phyloP scores from a whole-genome alignment of 2,797 vertebrate species.

The Pipistrellus pygmaeus region DNA sequence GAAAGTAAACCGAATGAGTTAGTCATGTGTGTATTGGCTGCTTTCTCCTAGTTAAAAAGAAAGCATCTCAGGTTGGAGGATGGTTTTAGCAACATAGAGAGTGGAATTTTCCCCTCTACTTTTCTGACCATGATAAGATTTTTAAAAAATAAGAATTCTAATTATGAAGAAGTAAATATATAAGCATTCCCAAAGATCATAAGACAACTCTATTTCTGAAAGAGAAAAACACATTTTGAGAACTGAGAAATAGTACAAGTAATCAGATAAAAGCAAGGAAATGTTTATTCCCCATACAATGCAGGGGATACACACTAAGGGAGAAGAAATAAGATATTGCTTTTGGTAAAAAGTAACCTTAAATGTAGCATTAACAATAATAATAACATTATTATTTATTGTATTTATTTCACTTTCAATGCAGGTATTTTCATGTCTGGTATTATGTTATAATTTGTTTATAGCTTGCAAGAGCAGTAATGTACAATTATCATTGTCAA shows the following conservation, averaged over 20 bases:
- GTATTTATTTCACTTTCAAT: neutral
- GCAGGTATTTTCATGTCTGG: neutral
- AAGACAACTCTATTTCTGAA: slow-evolving; percentile 38
- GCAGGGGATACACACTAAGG: neutral
- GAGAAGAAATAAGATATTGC: neutral
- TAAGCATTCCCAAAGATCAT: slow-evolving; percentile 14
- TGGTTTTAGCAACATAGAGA: neutral
- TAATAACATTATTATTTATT: neutral
- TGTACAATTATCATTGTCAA: neutral
- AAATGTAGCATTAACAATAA: neutral
- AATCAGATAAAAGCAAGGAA: slow-evolving; percentile 3
- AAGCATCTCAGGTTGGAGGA: neutral
- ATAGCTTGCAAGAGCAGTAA: neutral
- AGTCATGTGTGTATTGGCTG: neutral
- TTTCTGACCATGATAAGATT: neutral
- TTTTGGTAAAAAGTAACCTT: neutral
- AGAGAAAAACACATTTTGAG: slow-evolving; percentile 35
- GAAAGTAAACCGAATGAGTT: neutral
- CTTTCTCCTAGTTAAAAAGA: neutral
- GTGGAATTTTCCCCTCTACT: neutral
- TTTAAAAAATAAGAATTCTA: neutral
- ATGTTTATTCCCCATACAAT: neutral
- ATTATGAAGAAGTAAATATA: slow-evolving; percentile 23
- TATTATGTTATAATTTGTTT: neutral
- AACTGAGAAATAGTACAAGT: neutral